Evolutionary conservation across 2,888 invertebrate species (phyloP).

Genomic region (Amphipyra berbera): DNA sequence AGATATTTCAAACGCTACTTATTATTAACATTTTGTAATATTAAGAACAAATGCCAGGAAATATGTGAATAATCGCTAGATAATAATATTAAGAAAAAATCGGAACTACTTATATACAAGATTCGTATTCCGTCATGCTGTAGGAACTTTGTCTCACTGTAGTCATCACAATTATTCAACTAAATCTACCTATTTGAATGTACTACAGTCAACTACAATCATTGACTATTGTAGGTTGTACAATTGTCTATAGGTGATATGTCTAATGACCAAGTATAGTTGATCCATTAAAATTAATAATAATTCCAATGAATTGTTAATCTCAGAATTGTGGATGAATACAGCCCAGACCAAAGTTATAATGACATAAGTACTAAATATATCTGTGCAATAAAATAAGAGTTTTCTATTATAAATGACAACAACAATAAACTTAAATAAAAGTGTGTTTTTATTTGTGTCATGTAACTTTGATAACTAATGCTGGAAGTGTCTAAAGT

Average conservation of each 20-base stretch:
- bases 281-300: slow-evolving; percentile 7
- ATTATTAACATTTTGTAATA: slow-evolving; percentile 77
- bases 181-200: not conserved
- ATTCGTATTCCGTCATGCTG: slow-evolving; percentile 28
- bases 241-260: slow-evolving; percentile 1
- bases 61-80: slow-evolving; percentile 79
- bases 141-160: slow-evolving; percentile 20
- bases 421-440: too few species aligned
- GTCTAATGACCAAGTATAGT: slow-evolving; percentile 17
- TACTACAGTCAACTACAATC: slow-evolving; percentile 3
- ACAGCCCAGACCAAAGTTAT: slow-evolving; percentile 14
- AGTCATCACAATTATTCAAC: slow-evolving; percentile 21
- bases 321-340: not conserved
- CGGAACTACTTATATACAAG: slow-evolving; percentile 33
- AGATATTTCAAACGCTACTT: slow-evolving; percentile 80
- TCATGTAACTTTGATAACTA: slow-evolving; percentile 26
- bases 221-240: slow-evolving; percentile 13
- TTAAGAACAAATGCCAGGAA: slow-evolving; percentile 73
- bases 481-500: slow-evolving; percentile 11
- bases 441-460: slow-evolving; percentile 21
- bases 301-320: slow-evolving; percentile 10
- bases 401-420: not conserved
- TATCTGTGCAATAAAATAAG: slow-evolving; percentile 3
- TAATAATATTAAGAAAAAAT: slow-evolving; percentile 58
- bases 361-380: slow-evolving; percentile 37